These are phyloP conservation scores for Tinea trinotella DNA, from an alignment of 2,888 invertebrate species.

Conservation along the genomic window DNA sequence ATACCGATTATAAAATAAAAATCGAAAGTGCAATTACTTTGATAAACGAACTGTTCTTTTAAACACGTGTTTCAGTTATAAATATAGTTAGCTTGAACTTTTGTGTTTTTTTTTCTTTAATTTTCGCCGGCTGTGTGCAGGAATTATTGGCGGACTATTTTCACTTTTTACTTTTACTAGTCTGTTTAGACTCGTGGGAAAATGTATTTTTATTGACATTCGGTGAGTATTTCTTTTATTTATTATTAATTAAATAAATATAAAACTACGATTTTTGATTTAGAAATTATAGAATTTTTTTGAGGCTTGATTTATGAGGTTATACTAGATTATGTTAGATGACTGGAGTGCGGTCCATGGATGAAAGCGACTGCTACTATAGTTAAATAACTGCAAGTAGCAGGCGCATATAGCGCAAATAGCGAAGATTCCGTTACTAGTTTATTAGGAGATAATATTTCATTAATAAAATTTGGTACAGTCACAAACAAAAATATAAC, in stretches of 20 bases:
- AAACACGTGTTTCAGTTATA: not conserved
- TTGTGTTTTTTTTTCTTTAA: not conserved
- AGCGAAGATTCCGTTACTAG: not conserved
- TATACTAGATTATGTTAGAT: too few species aligned
- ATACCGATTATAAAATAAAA: not conserved
- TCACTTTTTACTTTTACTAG: not conserved
- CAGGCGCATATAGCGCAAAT: too few species aligned
- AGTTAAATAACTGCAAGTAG: too few species aligned
- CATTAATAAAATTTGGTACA: not conserved
- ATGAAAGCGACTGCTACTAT: too few species aligned
- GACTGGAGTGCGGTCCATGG: too few species aligned
- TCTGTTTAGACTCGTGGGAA: not conserved
- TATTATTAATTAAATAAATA: not conserved
- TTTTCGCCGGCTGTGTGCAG: constrained; percentile 8
- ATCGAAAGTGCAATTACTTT: not conserved
- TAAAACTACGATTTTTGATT: not conserved
- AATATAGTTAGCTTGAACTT: not conserved
- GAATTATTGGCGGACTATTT: not conserved
- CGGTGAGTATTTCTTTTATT: not conserved
- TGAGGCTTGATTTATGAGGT: too few species aligned
- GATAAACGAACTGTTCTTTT: not conserved
- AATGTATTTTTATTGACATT: not conserved
- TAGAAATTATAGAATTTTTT: too few species aligned
- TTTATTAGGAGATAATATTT: not conserved
- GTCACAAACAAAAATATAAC: not conserved